Evolutionary conservation across 1,140 invertebrate genomes (phyloP).

Genomic region (Patella vulgata): DNA sequence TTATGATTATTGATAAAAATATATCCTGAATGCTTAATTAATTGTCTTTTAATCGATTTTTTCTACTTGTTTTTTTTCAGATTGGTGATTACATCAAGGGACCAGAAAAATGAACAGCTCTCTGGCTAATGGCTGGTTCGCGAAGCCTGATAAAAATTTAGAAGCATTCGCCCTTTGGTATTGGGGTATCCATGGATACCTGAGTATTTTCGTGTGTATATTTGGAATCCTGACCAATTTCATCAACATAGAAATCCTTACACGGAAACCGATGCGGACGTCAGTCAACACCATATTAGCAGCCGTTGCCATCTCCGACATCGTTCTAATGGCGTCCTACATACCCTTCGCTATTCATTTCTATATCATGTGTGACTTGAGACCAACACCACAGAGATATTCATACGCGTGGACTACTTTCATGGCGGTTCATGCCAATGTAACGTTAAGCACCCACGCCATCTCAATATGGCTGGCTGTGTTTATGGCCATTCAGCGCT

Average conservation of each 20-base stretch:
- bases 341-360: slow-evolving; percentile 79
- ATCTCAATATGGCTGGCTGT: slow-evolving; percentile 92
- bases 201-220: slow-evolving; percentile 79
- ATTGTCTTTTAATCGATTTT: too few relatives aligned
- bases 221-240: slow-evolving; percentile 91
- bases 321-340: slow-evolving; percentile 88
- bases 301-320: slow-evolving; percentile 83
- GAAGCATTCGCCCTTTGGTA: slow-evolving; percentile 48
- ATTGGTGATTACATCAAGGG: too few relatives aligned
- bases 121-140: too few relatives aligned
- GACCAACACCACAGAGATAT: neutral
- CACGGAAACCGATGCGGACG: slow-evolving; percentile 83
- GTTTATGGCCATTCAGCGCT: slow-evolving; percentile 78
- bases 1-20: too few relatives aligned
- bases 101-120: too few relatives aligned
- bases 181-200: slow-evolving; percentile 74
- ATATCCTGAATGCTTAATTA: too few relatives aligned
- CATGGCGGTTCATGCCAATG: slow-evolving; percentile 67
- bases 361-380: slow-evolving; percentile 11
- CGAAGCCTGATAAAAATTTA: too few relatives aligned
- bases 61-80: too few relatives aligned
- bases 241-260: slow-evolving; percentile 88
- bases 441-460: slow-evolving; percentile 83
- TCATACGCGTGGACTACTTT: slow-evolving; percentile 32
- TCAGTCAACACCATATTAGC: slow-evolving; percentile 87